Evolutionary conservation across 2,797 vertebrate species (phyloP).

Genomic region (Catamblyrhynchus diadema): DNA sequence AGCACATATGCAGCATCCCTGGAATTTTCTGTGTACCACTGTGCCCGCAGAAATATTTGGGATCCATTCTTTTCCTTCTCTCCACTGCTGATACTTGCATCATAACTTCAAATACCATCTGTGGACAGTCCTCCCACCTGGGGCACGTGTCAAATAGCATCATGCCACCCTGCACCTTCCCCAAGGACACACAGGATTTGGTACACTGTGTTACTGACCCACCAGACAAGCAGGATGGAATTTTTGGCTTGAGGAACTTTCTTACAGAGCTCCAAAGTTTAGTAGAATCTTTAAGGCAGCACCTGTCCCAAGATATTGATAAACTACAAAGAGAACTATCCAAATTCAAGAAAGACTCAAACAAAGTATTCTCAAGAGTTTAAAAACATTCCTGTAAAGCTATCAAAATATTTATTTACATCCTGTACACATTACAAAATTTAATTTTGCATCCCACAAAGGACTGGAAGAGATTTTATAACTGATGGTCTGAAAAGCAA

Average conservation of each 20-base stretch:
- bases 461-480: not conserved
- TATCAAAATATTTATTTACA: conserved; percentile 49
- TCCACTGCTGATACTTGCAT: not conserved
- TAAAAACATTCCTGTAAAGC: not conserved
- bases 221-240: not conserved
- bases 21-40: not conserved
- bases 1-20: not conserved
- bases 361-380: not conserved
- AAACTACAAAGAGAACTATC: not conserved
- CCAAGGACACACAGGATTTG: not conserved
- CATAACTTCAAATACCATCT: not conserved
- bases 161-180: not conserved
- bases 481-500: not conserved
- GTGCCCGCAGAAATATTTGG: not conserved
- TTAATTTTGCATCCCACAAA: not conserved
- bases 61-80: not conserved
- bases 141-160: not conserved
- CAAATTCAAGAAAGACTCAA: not conserved
- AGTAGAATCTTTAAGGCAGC: not conserved
- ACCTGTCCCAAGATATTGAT: not conserved
- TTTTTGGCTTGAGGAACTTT: not conserved
- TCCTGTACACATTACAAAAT: not conserved
- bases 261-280: not conserved
- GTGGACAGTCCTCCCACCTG: not conserved
- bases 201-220: not conserved